Conservation (phyloP, 2,113 vertebrate genomes). For the Mus spicilegus region DNA sequence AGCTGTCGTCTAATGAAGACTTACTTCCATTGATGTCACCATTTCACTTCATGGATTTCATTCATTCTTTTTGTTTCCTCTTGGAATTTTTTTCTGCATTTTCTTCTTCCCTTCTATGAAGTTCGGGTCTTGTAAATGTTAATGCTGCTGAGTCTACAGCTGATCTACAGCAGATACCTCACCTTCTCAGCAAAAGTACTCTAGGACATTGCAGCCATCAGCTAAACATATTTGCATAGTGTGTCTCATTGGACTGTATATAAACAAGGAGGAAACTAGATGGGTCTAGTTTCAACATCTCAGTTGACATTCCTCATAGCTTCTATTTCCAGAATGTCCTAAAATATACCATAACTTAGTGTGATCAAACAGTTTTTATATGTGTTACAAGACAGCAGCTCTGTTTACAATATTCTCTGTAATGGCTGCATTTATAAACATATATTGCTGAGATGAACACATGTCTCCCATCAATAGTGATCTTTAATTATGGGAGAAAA, state of each 20-base stretch:
- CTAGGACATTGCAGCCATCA: conserved; percentile 34
- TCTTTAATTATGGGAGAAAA: conserved; percentile 52
- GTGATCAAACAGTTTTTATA: background rate
- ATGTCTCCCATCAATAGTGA: conserved; percentile 54
- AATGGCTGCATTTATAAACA: background rate
- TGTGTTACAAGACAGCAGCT: background rate
- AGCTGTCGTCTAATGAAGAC: conserved; percentile 75
- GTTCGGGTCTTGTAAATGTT: conserved; percentile 77
- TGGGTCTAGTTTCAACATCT: background rate
- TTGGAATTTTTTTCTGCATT: conserved; percentile 75
- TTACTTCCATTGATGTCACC: conserved; percentile 86
- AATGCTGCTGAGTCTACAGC: conserved; percentile 33
- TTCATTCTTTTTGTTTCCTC: conserved; percentile 14
- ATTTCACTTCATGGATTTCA: conserved; percentile 69
- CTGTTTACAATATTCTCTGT: background rate
- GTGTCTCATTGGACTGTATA: conserved; percentile 63
- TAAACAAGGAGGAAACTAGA: background rate
- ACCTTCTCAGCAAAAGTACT: conserved; percentile 28
- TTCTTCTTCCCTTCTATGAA: conserved; percentile 73
- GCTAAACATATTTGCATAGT: conserved; percentile 43
- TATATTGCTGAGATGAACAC: conserved; percentile 47
- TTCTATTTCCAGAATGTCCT: background rate
- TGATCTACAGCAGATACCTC: conserved; percentile 67
- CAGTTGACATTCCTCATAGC: background rate
- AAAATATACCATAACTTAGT: conserved; percentile 11